Conservation (phyloP, 2,888 invertebrate species). For the Slavum lentiscoides region DNA sequence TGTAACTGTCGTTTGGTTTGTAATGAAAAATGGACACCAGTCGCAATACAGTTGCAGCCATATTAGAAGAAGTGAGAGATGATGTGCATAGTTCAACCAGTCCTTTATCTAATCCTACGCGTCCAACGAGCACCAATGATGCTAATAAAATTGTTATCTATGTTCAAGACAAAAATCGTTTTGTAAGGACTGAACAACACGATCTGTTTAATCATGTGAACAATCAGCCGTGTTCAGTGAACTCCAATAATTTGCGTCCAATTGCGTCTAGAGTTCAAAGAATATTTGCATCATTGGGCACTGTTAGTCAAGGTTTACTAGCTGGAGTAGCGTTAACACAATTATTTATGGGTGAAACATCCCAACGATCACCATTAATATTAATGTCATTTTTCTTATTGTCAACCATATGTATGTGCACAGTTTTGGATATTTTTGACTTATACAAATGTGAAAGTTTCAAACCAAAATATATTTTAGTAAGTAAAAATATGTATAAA, state of each 20-base stretch:
- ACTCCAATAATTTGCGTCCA: slow-evolving; percentile 32
- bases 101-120: slow-evolving; percentile 11
- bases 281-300: slow-evolving; percentile 44
- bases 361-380: slow-evolving; percentile 45
- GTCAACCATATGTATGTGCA: slow-evolving; percentile 47
- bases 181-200: slow-evolving; percentile 37
- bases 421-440: slow-evolving; percentile 48
- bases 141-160: slow-evolving; percentile 54
- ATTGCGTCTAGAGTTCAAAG: slow-evolving; percentile 44
- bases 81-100: slow-evolving; percentile 41
- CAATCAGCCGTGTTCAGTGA: slow-evolving; percentile 6
- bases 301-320: slow-evolving; percentile 42
- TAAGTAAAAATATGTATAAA: slow-evolving; percentile 10
- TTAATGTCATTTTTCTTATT: slow-evolving; percentile 48
- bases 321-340: slow-evolving; percentile 46
- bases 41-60: slow-evolving; percentile 46
- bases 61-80: slow-evolving; percentile 49
- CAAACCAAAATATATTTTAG: slow-evolving; percentile 51
- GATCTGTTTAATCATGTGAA: slow-evolving; percentile 28
- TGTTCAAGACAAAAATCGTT: slow-evolving; percentile 53
- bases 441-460: slow-evolving; percentile 47
- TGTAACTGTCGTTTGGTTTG: background rate
- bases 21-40: slow-evolving; percentile 17
- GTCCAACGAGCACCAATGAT: slow-evolving; percentile 38
- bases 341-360: slow-evolving; percentile 46